Evolutionary conservation across 1,140 invertebrate genomes (phyloP).

Genomic region (Teleogryllus occipitalis): DNA sequence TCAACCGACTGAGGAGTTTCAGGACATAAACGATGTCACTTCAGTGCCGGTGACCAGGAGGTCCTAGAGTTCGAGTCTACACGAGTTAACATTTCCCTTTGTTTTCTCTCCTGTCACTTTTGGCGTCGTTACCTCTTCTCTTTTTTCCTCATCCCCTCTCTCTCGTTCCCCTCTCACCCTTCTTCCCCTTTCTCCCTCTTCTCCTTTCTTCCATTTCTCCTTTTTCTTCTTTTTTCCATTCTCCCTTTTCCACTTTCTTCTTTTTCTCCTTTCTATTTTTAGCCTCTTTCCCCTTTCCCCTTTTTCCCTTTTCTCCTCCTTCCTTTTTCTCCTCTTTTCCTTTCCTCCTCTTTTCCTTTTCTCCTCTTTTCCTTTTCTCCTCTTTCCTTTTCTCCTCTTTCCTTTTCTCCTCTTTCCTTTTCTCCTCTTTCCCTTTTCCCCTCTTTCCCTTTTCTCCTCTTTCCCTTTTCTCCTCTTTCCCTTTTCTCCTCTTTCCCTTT

Average conservation of each 20-base stretch:
- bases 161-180: not conserved
- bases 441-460: not conserved
- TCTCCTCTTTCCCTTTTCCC: not conserved
- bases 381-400: not conserved
- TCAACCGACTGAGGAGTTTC: too few relatives aligned
- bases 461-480: not conserved
- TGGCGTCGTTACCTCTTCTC: too few relatives aligned
- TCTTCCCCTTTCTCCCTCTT: not conserved
- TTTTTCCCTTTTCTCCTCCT: not conserved
- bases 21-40: too few relatives aligned
- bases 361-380: conserved; percentile 3
- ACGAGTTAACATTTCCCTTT: not conserved
- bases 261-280: not conserved
- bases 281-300: not conserved
- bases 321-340: not conserved
- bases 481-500: not conserved
- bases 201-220: not conserved
- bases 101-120: too few relatives aligned
- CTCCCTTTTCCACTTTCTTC: not conserved
- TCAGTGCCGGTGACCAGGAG: too few relatives aligned
- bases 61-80: too few relatives aligned
- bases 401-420: not conserved
- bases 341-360: not conserved
- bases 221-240: not conserved
- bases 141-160: not conserved